phyloP scores from a whole-genome alignment of 37 sponge, comb jelly and placozoan genomes.

The Diacarnus erythraeanus region DNA sequence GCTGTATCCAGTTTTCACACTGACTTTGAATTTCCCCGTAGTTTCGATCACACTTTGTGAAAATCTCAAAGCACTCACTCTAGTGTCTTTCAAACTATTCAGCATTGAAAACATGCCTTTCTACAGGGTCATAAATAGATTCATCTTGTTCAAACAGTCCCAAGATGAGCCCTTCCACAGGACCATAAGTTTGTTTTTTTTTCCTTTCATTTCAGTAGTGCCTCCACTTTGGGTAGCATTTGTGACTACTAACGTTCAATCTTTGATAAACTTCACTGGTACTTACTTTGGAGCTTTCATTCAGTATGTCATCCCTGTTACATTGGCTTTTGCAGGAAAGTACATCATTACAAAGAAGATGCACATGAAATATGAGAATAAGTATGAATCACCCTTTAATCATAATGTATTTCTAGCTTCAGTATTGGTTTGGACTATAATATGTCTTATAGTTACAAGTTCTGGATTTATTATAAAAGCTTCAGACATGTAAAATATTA shows the following conservation, averaged over 20 bases:
- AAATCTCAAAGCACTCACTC: slow-evolving; percentile 87
- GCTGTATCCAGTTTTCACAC: slow-evolving; percentile 97
- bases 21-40: slow-evolving; percentile 96
- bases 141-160: too few species aligned
- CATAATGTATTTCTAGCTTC: slow-evolving; percentile 41
- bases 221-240: slow-evolving; percentile 88
- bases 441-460: slow-evolving; percentile 70
- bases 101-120: too few species aligned
- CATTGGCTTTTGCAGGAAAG: slow-evolving; percentile 70
- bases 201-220: slow-evolving; percentile 86
- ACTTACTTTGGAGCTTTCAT: slow-evolving; percentile 94
- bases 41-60: slow-evolving; percentile 96
- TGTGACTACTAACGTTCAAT: slow-evolving; percentile 74
- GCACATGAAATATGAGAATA: slow-evolving; percentile 54
- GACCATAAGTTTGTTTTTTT: slow-evolving; percentile 74
- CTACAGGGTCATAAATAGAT: too few species aligned
- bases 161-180: slow-evolving; percentile 59
- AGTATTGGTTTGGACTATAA: slow-evolving; percentile 70
- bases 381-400: slow-evolving; percentile 70
- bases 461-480: slow-evolving; percentile 53
- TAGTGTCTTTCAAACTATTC: slow-evolving; percentile 9
- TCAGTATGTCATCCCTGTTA: slow-evolving; percentile 93
- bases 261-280: slow-evolving; percentile 92
- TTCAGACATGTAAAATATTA: too few species aligned
- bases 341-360: slow-evolving; percentile 44